These are phyloP conservation scores for Lepidurus couesii DNA, from an alignment of 1,140 invertebrate species.

Conservation along the genomic window DNA sequence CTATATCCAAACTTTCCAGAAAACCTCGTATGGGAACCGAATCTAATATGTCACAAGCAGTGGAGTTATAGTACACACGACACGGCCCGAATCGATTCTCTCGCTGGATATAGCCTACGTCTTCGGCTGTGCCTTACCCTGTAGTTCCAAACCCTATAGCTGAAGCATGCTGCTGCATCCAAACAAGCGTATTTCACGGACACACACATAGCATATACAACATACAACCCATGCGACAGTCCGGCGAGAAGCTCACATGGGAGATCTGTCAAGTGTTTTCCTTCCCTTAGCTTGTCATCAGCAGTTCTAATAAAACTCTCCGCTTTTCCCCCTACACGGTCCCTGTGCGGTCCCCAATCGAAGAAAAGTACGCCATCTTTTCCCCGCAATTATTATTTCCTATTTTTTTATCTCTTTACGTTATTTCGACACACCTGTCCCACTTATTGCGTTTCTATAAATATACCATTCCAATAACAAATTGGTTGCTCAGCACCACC, in stretches of 20 bases:
- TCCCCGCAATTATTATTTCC: background rate
- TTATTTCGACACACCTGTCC: too few relatives aligned
- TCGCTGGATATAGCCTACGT: background rate
- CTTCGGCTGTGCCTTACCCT: background rate
- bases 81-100: background rate
- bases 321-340: background rate
- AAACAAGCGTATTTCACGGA: conserved; percentile 4
- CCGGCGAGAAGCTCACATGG: background rate
- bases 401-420: background rate
- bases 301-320: background rate
- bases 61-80: background rate
- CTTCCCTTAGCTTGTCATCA: conserved; percentile 5
- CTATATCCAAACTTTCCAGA: too few relatives aligned
- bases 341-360: background rate
- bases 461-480: too few relatives aligned
- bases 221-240: background rate
- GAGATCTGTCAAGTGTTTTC: conserved; percentile 18
- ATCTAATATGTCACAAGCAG: background rate
- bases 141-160: background rate
- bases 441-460: too few relatives aligned
- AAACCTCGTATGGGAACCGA: too few relatives aligned
- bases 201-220: background rate
- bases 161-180: background rate
- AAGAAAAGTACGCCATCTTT: background rate
- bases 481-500: too few relatives aligned